A percentile compares a stretch with the other conserved stretches of the same genome.
These are phyloP conservation scores for Rhabdophis nuchalis DNA, from an alignment of 2,797 vertebrate species.

Conservation along the genomic window DNA sequence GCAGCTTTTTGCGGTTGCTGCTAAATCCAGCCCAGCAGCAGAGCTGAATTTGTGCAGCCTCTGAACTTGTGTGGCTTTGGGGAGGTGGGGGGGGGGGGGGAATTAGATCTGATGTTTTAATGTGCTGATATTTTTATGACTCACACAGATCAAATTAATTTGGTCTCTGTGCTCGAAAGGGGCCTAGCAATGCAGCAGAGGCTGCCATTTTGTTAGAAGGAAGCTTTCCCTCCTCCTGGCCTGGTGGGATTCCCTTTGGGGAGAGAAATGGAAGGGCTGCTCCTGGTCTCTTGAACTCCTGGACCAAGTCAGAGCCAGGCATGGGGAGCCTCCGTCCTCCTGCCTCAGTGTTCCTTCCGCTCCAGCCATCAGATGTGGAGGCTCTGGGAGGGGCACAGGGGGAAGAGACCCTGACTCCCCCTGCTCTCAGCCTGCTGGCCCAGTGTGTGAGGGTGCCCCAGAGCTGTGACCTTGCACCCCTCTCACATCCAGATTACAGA, in stretches of 20 bases:
- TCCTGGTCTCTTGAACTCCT: background rate
- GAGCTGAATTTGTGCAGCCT: conserved; percentile 35
- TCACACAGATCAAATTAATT: background rate
- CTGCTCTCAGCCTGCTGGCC: no score
- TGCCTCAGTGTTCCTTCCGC: background rate
- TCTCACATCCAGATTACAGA: no score
- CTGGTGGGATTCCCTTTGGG: background rate
- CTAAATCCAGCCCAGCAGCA: conserved; percentile 43
- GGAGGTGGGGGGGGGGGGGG: conserved; percentile 36
- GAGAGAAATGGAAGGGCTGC: background rate
- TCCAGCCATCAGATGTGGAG: background rate
- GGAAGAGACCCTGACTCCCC: background rate
- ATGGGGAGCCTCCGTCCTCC: background rate
- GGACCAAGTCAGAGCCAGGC: background rate
- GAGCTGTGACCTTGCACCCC: background rate
- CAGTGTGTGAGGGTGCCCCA: background rate
- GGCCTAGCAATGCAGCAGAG: accelerated
- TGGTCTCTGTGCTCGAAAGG: background rate
- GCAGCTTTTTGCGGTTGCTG: conserved; percentile 67
- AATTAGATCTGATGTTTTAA: conserved; percentile 40
- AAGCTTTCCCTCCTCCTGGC: no score
- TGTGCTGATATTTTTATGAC: conserved; percentile 17
- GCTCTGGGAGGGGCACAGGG: background rate
- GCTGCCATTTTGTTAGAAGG: no score
- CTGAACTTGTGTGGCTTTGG: conserved; percentile 50